These are phyloP conservation scores for Zaprionus kolodkinae DNA, from an alignment of 1,140 invertebrate genomes.

Conservation along the genomic window DNA sequence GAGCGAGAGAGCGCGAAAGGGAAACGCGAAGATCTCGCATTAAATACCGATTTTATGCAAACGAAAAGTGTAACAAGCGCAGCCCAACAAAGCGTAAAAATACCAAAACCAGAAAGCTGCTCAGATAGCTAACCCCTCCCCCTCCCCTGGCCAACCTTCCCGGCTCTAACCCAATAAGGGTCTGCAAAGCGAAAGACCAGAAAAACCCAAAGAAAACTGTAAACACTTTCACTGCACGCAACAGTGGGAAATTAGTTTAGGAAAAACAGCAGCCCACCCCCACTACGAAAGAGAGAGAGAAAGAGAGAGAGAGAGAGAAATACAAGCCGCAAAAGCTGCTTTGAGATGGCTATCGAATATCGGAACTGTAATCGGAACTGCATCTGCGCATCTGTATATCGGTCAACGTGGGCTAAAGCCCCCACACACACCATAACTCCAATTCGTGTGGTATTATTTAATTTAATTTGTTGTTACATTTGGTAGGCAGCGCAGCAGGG, in stretches of 20 bases:
- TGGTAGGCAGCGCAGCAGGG: constrained; percentile 53
- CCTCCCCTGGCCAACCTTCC: background rate
- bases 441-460: constrained; percentile 66
- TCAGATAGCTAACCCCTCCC: constrained; percentile 1
- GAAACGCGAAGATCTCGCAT: constrained; percentile 39
- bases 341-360: constrained; percentile 3
- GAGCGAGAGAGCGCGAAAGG: constrained; percentile 50
- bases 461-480: constrained; percentile 81
- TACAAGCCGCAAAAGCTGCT: background rate
- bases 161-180: too few relatives aligned
- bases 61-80: constrained; percentile 65
- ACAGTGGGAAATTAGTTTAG: constrained; percentile 72
- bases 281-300: constrained; percentile 25
- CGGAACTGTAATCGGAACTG: constrained; percentile 9
- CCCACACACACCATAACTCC: too few relatives aligned
- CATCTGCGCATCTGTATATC: constrained; percentile 11
- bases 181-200: constrained; percentile 33
- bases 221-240: constrained; percentile 75
- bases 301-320: background rate
- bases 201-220: constrained; percentile 29
- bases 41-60: constrained; percentile 57
- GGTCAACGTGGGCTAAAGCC: too few relatives aligned
- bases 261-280: constrained; percentile 37
- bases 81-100: constrained; percentile 75
- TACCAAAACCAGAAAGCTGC: constrained; percentile 24